Evolutionary conservation across 2,888 invertebrate genomes (phyloP), one percentile per base, ranked within the genome.

Genomic region (Schizotus pectinicornis): DNA sequence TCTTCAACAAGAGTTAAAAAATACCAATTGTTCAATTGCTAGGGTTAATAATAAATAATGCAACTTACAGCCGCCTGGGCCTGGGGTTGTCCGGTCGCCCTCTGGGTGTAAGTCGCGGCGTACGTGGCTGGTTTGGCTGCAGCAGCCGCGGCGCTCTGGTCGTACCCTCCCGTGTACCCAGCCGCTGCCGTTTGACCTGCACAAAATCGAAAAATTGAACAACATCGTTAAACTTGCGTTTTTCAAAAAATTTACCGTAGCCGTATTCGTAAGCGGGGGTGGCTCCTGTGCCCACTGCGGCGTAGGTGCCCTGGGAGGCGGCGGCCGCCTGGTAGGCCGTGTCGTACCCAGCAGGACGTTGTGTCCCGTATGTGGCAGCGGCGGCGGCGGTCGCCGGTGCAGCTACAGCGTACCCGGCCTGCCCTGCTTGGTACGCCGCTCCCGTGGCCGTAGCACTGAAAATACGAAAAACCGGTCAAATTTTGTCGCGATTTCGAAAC

Each of bases 341-440:
- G 76, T 92, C 91, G 83, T 92, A 91, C 56, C 90, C 91, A 46
- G 90, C 88, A 48, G 91, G 88, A 33, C 91, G 87, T 59, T 91
- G 86, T 75, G 93, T 93, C 39, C 94, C 90, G 62, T 90, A 89
- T 80, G 94, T 94, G 47, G 92, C 89, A 59, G 91, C 90, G 59
- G 93, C 92, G 37, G 92, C 90, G 36, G 91, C 89, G 49, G 92
- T 89, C 14, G 91, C 89, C 63, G 91, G 88, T 38, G 90, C 88
- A 56, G 90, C 89, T 81, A 91, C 91, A 65, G 90, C 92, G 82
- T 92, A 93, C 65, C 92, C 91, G 49, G 92, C 87, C 78, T 92
- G 92, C 14, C 91, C 89, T 30, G 92, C 88, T 69, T 88, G 89
- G 81, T 94, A 94, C 30, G 92, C 90, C 48, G 92, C 90, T 64